Evolutionary conservation across 2,888 invertebrate genomes (phyloP), one percentile per base, ranked within the genome.

Genomic region (Plagiodera versicolora): DNA sequence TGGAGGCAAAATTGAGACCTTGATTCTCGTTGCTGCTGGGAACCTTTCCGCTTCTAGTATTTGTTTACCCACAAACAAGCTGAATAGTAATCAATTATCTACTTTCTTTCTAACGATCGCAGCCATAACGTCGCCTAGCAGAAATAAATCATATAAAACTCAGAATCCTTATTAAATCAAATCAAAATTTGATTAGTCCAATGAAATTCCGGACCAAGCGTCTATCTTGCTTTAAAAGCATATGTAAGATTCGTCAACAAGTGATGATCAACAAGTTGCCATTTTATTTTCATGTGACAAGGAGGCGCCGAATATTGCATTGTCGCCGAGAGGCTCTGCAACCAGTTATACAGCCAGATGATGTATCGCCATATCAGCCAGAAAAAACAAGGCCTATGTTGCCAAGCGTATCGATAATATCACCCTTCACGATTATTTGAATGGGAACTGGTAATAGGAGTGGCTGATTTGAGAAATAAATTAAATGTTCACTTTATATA

Each of bases 1-100:
- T 77, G 74, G 73, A 72, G 73, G 79, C 78, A 72, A 73, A 73
- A 68, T 72, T 72, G 65, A 76, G 79, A 77, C 80, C 80, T 80
- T 80, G 79, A 78, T 79, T 72, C 68, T 70, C 60, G 66, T 67
- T 64, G 64, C 65, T 66, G 66, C 60, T 69, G 67, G 66, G 67
- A 66, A 71, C 68, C 69, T 70, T 70, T 70, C 66, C 65, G 69
- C 63, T 66, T 70, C 61, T 58, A 58, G 55, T 64, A 53, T 53
- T 67, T 67, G 64, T 68, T 64, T 64, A 58, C 60, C 58, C 49
- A 53, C 57, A 60, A 53, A 56, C 45, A 30, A 53, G 28, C 44
- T 24, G 53, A 53, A 53, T 44, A n/a, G 39, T 2, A 35, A 16
- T 51, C 24, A 44, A 53, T 53, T 35, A 8, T 20, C 44, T 35